phyloP scores from a whole-genome alignment of 2,888 invertebrate genomes.

The Phengaris arion region DNA sequence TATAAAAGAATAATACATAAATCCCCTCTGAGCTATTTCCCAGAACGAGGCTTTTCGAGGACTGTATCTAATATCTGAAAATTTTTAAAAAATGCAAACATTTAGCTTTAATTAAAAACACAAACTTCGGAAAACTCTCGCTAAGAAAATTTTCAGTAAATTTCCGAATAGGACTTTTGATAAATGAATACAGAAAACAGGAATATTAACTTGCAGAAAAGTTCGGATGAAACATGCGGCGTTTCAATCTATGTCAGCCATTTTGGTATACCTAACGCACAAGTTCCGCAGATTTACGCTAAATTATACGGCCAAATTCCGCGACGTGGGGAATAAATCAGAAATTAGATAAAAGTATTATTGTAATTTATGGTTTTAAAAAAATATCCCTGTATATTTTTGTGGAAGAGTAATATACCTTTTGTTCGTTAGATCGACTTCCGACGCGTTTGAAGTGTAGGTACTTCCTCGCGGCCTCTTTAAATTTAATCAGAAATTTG shows the following conservation, averaged over 20 bases:
- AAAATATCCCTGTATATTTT: neutral
- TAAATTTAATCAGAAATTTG: too few relatives aligned
- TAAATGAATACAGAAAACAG: conserved; percentile 14
- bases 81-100: neutral
- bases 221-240: conserved; percentile 19
- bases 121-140: neutral
- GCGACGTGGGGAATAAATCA: conserved; percentile 9
- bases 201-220: conserved; percentile 16
- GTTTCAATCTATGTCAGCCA: conserved; percentile 24
- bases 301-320: neutral
- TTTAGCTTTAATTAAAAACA: neutral
- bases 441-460: neutral
- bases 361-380: conserved; percentile 10
- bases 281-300: neutral
- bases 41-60: neutral
- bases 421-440: neutral
- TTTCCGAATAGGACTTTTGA: neutral
- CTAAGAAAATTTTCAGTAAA: neutral
- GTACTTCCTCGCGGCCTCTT: too few relatives aligned
- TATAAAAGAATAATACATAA: too few relatives aligned
- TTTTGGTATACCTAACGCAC: neutral
- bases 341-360: conserved; percentile 19
- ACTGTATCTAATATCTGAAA: neutral
- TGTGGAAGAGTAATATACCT: neutral
- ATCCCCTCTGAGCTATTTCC: neutral